phyloP scores from a whole-genome alignment of 53 echinoderm and acorn worm genomes.

The Zoroaster sp. region DNA sequence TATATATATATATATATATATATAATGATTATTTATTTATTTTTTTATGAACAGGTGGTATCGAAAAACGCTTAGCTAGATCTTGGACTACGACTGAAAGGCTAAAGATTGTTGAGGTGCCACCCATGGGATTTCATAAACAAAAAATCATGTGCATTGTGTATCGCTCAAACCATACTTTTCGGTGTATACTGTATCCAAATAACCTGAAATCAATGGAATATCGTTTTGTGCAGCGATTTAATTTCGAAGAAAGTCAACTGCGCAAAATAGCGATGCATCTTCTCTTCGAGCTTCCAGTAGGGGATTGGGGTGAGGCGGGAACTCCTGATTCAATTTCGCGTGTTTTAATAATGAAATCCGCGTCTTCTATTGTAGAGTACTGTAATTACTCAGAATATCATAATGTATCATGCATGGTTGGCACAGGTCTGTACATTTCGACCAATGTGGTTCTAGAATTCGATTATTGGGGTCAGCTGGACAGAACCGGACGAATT shows the following conservation, averaged over 20 bases:
- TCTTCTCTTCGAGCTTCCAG: slow-evolving; percentile 59
- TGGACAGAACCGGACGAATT: slow-evolving; percentile 58
- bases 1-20: too few species aligned
- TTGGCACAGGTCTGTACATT: slow-evolving; percentile 65
- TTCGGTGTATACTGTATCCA: neutral
- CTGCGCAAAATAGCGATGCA: slow-evolving; percentile 9
- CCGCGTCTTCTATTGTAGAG: slow-evolving; percentile 60
- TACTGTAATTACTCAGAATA: slow-evolving; percentile 53
- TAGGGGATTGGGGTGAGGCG: slow-evolving; percentile 60
- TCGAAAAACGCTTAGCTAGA: too few species aligned
- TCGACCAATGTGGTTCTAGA: slow-evolving; percentile 64
- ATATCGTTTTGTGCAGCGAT: neutral
- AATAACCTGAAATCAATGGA: slow-evolving; percentile 9
- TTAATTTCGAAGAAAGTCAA: neutral
- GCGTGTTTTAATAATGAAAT: slow-evolving; percentile 41
- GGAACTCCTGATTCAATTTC: slow-evolving; percentile 7
- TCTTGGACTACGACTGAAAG: too few species aligned
- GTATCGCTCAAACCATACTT: too few species aligned
- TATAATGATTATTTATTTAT: too few species aligned
- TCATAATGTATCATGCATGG: slow-evolving; percentile 68
- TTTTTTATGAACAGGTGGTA: too few species aligned
- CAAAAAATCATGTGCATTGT: too few species aligned
- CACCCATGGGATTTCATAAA: too few species aligned
- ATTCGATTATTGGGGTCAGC: slow-evolving; percentile 48
- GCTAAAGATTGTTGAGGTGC: too few species aligned